Evolutionary conservation across 2,113 vertebrate species (phyloP).

Genomic region (Odobenus rosmarus): DNA sequence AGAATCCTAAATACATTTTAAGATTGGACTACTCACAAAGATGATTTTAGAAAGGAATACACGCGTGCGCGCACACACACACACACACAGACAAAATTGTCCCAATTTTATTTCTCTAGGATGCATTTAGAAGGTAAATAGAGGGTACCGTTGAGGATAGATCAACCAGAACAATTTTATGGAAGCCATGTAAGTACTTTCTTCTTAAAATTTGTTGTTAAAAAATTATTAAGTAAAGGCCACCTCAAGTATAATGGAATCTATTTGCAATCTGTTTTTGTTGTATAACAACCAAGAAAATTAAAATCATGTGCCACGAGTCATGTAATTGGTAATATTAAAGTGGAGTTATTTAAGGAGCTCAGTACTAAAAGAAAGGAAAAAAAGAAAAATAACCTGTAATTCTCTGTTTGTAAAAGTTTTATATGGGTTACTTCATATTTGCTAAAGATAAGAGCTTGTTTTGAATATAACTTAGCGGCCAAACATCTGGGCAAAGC

Average conservation of each 20-base stretch:
- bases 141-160: background rate
- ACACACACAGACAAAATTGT: background rate
- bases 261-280: conserved; percentile 73
- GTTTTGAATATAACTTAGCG: conserved; percentile 50
- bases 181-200: conserved; percentile 15
- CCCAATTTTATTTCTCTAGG: accelerated
- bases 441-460: conserved; percentile 47
- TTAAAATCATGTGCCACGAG: conserved; percentile 75
- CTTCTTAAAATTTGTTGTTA: conserved; percentile 10
- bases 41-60: background rate
- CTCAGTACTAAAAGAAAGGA: conserved; percentile 32
- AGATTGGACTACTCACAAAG: background rate
- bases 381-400: conserved; percentile 63
- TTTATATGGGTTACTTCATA: conserved; percentile 11
- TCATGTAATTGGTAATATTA: conserved; percentile 81
- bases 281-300: conserved; percentile 70
- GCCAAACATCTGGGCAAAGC: background rate
- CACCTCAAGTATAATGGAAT: conserved; percentile 64
- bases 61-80: background rate
- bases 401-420: conserved; percentile 49
- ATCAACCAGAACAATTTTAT: conserved; percentile 39
- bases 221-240: conserved; percentile 58
- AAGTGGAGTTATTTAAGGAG: conserved; percentile 75
- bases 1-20: background rate
- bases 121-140: background rate